phyloP scores from a whole-genome alignment of 2,797 vertebrate species.

The Carcharodon carcharias region DNA sequence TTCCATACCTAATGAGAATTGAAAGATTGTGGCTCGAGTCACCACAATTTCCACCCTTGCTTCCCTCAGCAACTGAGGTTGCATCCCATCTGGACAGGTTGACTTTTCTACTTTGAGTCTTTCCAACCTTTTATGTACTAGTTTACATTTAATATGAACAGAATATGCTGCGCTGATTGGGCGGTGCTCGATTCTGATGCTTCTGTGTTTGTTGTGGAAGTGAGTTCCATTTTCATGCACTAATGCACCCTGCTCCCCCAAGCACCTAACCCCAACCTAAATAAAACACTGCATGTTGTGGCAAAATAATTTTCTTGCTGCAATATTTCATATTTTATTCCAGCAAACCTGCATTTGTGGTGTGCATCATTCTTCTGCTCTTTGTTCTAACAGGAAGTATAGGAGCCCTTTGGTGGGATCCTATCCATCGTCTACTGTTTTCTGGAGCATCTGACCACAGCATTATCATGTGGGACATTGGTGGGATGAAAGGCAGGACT shows the following conservation, averaged over 20 bases:
- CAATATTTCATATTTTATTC: neutral
- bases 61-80: neutral
- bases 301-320: neutral
- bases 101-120: neutral
- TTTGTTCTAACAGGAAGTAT: slow-evolving; percentile 66
- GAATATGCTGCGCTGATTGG: neutral
- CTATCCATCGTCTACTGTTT: slow-evolving; percentile 84
- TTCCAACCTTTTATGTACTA: neutral
- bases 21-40: neutral
- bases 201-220: neutral
- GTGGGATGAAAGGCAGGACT: slow-evolving; percentile 85
- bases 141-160: neutral
- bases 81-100: neutral
- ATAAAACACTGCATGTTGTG: neutral
- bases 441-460: slow-evolving; percentile 93
- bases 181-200: neutral
- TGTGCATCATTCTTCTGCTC: neutral
- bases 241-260: neutral
- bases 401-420: slow-evolving; percentile 87
- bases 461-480: slow-evolving; percentile 98
- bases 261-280: neutral
- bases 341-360: neutral
- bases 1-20: neutral
- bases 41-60: neutral
- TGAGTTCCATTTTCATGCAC: neutral